Evolutionary conservation across 1,140 invertebrate species (phyloP), one percentile per base, ranked within the genome.

Genomic region (Drosophila nasuta): DNA sequence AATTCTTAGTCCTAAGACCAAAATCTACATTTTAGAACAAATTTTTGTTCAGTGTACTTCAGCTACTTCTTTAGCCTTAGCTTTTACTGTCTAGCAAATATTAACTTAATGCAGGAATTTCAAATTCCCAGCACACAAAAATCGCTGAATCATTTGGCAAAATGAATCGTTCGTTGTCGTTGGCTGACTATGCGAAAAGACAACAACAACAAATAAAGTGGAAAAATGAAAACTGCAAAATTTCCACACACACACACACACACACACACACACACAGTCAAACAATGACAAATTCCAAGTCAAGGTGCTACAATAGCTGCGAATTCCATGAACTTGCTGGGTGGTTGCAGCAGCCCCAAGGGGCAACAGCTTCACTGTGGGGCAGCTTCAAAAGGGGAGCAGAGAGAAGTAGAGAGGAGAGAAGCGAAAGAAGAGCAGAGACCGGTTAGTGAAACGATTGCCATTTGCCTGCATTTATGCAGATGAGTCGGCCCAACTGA

Each of bases 281-380:
- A 82, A 88, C 82, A 88, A 88, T 88, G 80, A 88, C 80, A 87
- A 80, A 87, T 88, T 71, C 73, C 80, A 57, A 67, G 69, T 68
- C 72, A 83, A 83, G 83, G 83, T 87, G 83, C 83, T 48, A 77
- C 80, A 87, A 87, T 83, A 83, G 83, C 77, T 88, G 73, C 69
- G 68, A 80, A 70, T 87, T 87, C 83, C 66, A 54, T 74, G 83
- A 87, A 87, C 83, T 68, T 86, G 76, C 77, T 86, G 82, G 82
- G 83, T 86, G 82, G 79, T 65, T 66, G 13, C 38, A 10, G 51
- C 33, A 7, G 51, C 33, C 57, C 48, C 41, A 54, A 46, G 72
- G 57, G 30, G 35, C 35, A 48, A 8, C 10, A n/a, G 43, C 13
- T 41, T 33, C 20, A 25, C 20, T 25, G 20, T 25, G 20, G 20